Conservation (phyloP, 1,140 invertebrate species). For the Gryllus bimaculatus region DNA sequence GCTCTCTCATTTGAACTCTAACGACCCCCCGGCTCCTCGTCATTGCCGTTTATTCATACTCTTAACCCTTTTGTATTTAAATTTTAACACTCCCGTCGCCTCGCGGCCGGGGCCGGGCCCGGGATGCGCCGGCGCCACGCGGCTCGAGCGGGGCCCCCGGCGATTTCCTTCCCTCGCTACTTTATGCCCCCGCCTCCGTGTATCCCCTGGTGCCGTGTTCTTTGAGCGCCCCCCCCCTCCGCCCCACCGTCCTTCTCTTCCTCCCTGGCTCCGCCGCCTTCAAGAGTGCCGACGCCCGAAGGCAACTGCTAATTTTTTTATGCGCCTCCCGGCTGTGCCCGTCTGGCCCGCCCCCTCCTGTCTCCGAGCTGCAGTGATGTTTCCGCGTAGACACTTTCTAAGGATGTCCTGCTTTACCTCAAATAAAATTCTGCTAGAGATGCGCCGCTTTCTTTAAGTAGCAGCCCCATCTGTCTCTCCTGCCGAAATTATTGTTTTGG, state of each 20-base stretch:
- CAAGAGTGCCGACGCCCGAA: too few relatives aligned
- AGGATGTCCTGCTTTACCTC: too few relatives aligned
- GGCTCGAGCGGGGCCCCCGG: too few relatives aligned
- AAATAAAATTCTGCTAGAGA: too few relatives aligned
- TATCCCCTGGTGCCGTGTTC: neutral
- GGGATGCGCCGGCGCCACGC: too few relatives aligned
- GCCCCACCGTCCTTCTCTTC: too few relatives aligned
- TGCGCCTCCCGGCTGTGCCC: neutral
- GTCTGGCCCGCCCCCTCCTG: neutral
- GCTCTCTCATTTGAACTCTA: neutral
- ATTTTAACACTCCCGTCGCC: neutral
- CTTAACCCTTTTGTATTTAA: neutral
- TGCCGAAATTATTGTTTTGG: too few relatives aligned
- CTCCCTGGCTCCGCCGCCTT: too few relatives aligned
- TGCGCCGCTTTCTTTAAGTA: too few relatives aligned
- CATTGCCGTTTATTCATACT: slow-evolving; percentile 1
- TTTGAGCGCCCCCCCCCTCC: neutral
- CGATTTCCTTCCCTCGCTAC: too few relatives aligned
- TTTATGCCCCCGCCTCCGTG: neutral
- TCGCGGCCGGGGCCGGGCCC: neutral
- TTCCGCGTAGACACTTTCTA: too few relatives aligned
- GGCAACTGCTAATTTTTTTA: neutral
- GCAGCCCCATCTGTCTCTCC: too few relatives aligned
- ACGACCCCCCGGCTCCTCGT: neutral
- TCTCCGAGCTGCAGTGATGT: neutral